Base-by-base conservation (phyloP, 2,888 invertebrate genomes). In the Linnaemya vulpina region DNA sequence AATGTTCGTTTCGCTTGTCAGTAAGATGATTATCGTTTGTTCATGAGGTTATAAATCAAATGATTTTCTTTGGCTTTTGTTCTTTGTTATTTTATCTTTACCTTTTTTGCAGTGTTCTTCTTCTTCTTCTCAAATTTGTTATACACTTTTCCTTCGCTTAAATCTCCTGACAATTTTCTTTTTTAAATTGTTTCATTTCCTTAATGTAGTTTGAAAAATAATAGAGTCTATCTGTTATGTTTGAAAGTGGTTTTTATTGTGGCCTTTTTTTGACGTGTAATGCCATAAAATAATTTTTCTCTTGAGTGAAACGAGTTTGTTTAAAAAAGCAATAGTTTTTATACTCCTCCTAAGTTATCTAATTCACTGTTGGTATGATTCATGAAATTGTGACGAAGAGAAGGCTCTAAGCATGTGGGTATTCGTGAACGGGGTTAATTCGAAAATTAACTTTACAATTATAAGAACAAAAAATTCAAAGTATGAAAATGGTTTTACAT, bases 141-240 rank as follows among this genome's bases (percentile, higher is more conserved):
- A 65, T 53, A 71, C 38, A 20, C 8, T 68, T 62, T 62, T 58
- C 0, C 43, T 78, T 76, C 13, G 3, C 22, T 51, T 58, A 65
- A 83, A 15, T 73, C 83, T 40, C 35, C 38, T 20, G 79, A 70
- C 79, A 79, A 76, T 80, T 76, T 84, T 78, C 49, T 67, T 70
- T 70, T 55, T 51, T 43, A 63, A 84, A 75, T 79, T 79, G 79
- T 65, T 84, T 84, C 79, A 84, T 79, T 84, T 84, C 71, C 79
- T 76, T 84, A 84, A 84, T 71, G 75, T 71, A 62, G 60, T 80
- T 74, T 70, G 20, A 63, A 22, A 65, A 11, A 73, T 49, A 58
- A 46, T 67, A 67, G 51, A 67, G 65, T 73, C 10, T 22, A 71
- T 53, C 60, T 73, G 46, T 8, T 63, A 55, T 49, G 11, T 11